Evolutionary conservation across 2,113 vertebrate genomes (phyloP).

Genomic region (Rattus rattus): DNA sequence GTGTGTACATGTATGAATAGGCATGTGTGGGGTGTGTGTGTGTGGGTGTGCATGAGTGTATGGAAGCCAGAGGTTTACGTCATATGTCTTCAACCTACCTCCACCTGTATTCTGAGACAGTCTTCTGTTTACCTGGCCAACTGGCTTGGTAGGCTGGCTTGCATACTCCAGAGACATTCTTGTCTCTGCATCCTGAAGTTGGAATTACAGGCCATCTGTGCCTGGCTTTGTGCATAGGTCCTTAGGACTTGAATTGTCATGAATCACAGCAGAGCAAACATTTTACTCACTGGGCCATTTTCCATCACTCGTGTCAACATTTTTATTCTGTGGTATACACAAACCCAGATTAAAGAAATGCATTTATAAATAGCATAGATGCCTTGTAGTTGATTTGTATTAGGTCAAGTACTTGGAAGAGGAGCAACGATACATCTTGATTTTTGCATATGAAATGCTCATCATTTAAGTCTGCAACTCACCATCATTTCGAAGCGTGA

Average conservation of each 20-base stretch:
- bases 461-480: slow-evolving; percentile 78
- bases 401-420: background rate
- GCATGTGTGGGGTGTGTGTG: background rate
- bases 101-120: background rate
- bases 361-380: background rate
- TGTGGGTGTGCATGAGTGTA: background rate
- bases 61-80: background rate
- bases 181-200: background rate
- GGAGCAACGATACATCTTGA: background rate
- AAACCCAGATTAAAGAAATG: background rate
- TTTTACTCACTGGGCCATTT: background rate
- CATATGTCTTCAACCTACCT: background rate
- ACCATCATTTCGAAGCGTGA: slow-evolving; percentile 96
- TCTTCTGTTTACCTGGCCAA: background rate
- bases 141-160: background rate
- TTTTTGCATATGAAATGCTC: background rate
- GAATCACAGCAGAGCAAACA: background rate
- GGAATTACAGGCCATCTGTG: too few relatives aligned
- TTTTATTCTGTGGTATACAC: slow-evolving; percentile 6
- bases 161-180: too few relatives aligned
- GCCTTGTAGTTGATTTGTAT: slow-evolving; percentile 11
- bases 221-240: background rate
- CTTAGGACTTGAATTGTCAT: background rate
- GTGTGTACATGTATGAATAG: background rate
- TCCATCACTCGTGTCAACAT: background rate